These are phyloP conservation scores for Danionella cerebrum DNA, from an alignment of 2,113 vertebrate species.

Conservation along the genomic window DNA sequence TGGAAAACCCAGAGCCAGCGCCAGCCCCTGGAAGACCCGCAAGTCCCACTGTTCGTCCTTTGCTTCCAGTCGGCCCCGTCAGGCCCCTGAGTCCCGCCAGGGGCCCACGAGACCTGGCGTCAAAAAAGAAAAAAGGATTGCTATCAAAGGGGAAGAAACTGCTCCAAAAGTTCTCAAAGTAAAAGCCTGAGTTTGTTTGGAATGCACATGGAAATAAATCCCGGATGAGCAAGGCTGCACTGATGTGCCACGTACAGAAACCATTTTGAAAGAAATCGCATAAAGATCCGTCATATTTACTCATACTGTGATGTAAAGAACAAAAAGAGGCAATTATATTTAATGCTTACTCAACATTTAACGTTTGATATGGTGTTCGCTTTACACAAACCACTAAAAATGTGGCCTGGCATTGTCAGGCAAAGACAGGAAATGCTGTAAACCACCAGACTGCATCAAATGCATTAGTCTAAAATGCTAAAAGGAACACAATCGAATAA, in stretches of 20 bases:
- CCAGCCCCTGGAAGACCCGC: slow-evolving; percentile 68
- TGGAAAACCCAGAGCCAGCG: slow-evolving; percentile 69
- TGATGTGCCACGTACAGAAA: slow-evolving; percentile 11
- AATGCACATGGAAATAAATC: not conserved
- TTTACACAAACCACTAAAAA: not conserved
- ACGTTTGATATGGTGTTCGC: not conserved
- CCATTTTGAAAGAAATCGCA: not conserved
- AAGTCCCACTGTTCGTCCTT: slow-evolving; percentile 80
- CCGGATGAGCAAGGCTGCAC: not conserved
- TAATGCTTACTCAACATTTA: not conserved
- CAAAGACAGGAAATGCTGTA: not conserved
- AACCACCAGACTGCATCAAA: not conserved
- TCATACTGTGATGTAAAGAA: not conserved
- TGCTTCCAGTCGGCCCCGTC: slow-evolving; percentile 65
- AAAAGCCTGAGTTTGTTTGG: slow-evolving; percentile 45
- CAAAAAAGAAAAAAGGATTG: slow-evolving; percentile 97
- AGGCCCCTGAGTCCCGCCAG: slow-evolving; percentile 81
- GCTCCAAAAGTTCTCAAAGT: slow-evolving; percentile 83
- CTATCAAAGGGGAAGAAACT: slow-evolving; percentile 97
- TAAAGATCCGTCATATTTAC: not conserved
- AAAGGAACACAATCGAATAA: not conserved
- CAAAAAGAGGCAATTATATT: not conserved
- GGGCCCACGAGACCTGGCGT: slow-evolving; percentile 72
- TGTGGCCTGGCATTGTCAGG: not conserved
- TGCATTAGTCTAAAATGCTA: not conserved